Percentiles rank a stretch among this genome's conserved stretches.
Conservation (phyloP, 2,888 invertebrate species). For the Gari tellinella region DNA sequence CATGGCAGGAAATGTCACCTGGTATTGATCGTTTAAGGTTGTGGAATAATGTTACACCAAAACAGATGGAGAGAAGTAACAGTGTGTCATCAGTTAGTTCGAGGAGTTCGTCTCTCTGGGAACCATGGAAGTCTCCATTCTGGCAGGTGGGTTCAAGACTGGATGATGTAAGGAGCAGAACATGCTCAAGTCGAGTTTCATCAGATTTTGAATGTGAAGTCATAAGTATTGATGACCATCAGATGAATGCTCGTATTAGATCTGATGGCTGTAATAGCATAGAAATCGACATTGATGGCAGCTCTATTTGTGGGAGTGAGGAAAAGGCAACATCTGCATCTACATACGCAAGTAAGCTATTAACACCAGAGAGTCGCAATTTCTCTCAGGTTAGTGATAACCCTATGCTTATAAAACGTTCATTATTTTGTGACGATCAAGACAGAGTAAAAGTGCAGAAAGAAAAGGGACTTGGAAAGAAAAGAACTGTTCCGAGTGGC, state of each 20-base stretch:
- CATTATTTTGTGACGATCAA: conserved; percentile 7
- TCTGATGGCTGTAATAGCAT: conserved; percentile 76
- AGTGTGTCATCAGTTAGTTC: conserved; percentile 14
- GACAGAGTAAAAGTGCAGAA: no score
- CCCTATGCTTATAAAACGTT: conserved; percentile 4
- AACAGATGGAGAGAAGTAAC: conserved; percentile 21
- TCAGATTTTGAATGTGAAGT: conserved; percentile 73
- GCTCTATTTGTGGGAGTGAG: conserved; percentile 41
- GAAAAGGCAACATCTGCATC: conserved; percentile 40
- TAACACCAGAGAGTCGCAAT: conserved; percentile 26
- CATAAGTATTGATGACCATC: conserved; percentile 74
- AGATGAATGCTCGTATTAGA: conserved; percentile 73
- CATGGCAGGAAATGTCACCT: conserved; percentile 5
- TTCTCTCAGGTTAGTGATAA: conserved; percentile 12
- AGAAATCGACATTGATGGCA: conserved; percentile 72
- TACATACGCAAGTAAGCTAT: conserved; percentile 23
- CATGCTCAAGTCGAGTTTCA: conserved; percentile 58
- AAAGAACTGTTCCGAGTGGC: neutral
- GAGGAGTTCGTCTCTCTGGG: conserved; percentile 32
- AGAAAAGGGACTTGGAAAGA: no score
- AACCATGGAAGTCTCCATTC: conserved; percentile 45
- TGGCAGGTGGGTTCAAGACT: conserved; percentile 39
- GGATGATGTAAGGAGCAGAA: conserved; percentile 56
- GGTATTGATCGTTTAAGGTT: conserved; percentile 35
- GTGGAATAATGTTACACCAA: conserved; percentile 39